These are phyloP conservation scores for Odontamblyopus rebecca DNA, from an alignment of 2,797 vertebrate genomes.

Conservation along the genomic window DNA sequence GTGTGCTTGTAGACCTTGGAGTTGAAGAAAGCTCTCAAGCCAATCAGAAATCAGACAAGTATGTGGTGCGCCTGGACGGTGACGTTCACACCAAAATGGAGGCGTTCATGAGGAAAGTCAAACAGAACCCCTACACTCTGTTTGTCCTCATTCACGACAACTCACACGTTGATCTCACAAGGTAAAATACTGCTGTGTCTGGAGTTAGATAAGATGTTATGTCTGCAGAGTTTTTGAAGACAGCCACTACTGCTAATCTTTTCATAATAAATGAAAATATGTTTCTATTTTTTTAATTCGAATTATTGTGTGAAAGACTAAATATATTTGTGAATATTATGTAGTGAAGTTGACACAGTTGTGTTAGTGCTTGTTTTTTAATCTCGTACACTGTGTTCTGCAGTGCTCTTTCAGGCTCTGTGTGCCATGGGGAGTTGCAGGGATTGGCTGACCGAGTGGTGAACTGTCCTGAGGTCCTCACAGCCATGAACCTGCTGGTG, in stretches of 20 bases:
- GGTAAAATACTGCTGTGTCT: conserved; percentile 67
- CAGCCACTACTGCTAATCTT: conserved; percentile 4
- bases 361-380: background rate
- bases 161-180: conserved; percentile 93
- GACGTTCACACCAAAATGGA: conserved; percentile 95
- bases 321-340: background rate
- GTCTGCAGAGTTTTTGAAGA: background rate
- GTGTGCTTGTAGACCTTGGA: conserved; percentile 93
- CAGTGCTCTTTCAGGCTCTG: conserved; percentile 90
- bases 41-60: conserved; percentile 90
- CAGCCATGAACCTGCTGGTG: conserved; percentile 93
- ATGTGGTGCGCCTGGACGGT: conserved; percentile 89
- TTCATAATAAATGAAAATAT: background rate
- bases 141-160: conserved; percentile 98
- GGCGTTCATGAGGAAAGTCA: conserved; percentile 92
- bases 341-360: background rate
- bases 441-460: conserved; percentile 95
- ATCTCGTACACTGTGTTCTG: background rate
- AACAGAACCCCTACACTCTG: conserved; percentile 94
- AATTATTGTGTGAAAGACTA: background rate
- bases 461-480: conserved; percentile 94
- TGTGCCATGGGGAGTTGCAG: conserved; percentile 92
- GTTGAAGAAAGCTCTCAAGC: conserved; percentile 85
- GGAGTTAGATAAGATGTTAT: background rate
- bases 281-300: background rate